These are phyloP conservation scores for Molanna angustata DNA, from an alignment of 2,888 invertebrate genomes.

Conservation along the genomic window DNA sequence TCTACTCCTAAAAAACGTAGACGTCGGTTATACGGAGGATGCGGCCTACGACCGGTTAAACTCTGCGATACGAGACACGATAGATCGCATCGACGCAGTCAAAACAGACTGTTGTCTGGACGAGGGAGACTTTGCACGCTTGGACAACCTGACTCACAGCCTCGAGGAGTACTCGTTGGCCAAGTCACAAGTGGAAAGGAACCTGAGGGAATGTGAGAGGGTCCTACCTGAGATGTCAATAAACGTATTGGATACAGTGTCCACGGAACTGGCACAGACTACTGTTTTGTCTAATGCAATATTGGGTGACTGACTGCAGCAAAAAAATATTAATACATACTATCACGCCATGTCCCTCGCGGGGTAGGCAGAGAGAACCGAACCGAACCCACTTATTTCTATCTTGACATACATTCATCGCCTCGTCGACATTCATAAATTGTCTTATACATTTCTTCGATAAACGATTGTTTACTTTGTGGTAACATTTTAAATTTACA, in stretches of 20 bases:
- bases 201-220: constrained; percentile 42
- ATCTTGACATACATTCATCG: too few species aligned
- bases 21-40: constrained; percentile 43
- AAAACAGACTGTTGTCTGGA: constrained; percentile 46
- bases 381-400: too few species aligned
- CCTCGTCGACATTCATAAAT: too few species aligned
- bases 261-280: constrained; percentile 11
- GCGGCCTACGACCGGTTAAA: constrained; percentile 45
- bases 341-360: too few species aligned
- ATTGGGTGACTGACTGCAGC: too few species aligned
- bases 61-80: constrained; percentile 47
- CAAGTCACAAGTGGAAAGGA: constrained; percentile 40
- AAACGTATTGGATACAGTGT: constrained; percentile 34
- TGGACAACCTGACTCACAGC: constrained; percentile 38
- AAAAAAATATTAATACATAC: too few species aligned
- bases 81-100: constrained; percentile 45
- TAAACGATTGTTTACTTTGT: too few species aligned
- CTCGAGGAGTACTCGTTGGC: constrained; percentile 41
- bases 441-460: too few species aligned
- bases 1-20: constrained; percentile 44
- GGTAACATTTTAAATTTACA: too few species aligned
- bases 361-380: too few species aligned
- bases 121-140: constrained; percentile 41
- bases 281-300: too few species aligned
- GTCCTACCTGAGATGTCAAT: constrained; percentile 46